Percentiles rank a stretch among this genome's conserved stretches.
Conservation (phyloP, 35 echinoderm and acorn worm genomes). For the Patiria miniata region DNA sequence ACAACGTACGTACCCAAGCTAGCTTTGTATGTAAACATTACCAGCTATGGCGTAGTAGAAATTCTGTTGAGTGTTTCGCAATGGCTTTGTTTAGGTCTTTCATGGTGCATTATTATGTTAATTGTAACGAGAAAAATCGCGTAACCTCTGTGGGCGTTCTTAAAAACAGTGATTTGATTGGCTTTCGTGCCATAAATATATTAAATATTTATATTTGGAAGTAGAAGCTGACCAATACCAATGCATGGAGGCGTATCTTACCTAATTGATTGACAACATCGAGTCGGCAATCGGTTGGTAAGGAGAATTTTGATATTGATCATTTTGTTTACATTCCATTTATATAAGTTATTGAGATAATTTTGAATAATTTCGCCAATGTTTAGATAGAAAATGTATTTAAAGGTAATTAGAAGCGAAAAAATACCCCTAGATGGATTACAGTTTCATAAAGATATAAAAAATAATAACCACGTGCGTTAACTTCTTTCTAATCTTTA, state of each 20-base stretch:
- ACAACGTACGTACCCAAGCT: too few relatives aligned
- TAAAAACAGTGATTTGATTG: not conserved
- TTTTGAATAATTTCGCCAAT: too few relatives aligned
- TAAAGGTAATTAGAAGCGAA: too few relatives aligned
- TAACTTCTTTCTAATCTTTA: too few relatives aligned
- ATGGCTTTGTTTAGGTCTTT: constrained; percentile 66
- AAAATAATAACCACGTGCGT: too few relatives aligned
- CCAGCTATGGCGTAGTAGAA: constrained; percentile 81
- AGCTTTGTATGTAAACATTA: constrained; percentile 27
- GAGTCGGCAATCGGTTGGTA: not conserved
- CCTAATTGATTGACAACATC: not conserved
- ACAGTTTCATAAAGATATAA: too few relatives aligned
- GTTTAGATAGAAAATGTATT: too few relatives aligned
- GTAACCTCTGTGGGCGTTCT: not conserved
- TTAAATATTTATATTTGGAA: not conserved
- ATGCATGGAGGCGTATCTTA: not conserved
- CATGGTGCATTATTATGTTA: constrained; percentile 10
- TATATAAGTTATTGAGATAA: too few relatives aligned
- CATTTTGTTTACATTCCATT: constrained; percentile 43
- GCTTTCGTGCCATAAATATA: not conserved
- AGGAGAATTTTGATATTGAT: constrained; percentile 27
- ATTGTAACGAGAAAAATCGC: not conserved
- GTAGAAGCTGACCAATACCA: not conserved
- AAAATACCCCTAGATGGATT: too few relatives aligned
- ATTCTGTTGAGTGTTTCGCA: constrained; percentile 52